These are phyloP conservation scores for Frankliniella fusca DNA, from an alignment of 2,888 invertebrate genomes.

Conservation along the genomic window DNA sequence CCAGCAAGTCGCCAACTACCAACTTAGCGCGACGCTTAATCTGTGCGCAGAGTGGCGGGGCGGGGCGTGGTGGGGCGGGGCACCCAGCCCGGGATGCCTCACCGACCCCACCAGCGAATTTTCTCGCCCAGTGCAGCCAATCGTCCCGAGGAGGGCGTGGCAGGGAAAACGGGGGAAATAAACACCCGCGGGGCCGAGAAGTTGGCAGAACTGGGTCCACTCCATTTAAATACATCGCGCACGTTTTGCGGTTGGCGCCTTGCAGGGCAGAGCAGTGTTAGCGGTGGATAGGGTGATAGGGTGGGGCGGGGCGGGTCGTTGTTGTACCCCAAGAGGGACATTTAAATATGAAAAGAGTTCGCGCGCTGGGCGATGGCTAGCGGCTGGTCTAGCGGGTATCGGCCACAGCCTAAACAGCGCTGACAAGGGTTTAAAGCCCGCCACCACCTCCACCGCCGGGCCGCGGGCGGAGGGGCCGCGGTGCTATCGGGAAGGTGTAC, in stretches of 20 bases:
- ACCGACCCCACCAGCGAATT: not conserved
- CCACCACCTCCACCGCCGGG: too few relatives aligned
- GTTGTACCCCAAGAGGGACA: too few relatives aligned
- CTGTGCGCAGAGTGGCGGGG: not conserved
- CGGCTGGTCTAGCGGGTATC: too few relatives aligned
- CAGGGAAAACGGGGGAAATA: not conserved
- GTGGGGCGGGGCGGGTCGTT: not conserved
- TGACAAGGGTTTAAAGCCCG: too few relatives aligned
- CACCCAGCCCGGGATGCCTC: too few relatives aligned
- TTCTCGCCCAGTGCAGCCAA: constrained; percentile 1
- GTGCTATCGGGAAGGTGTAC: too few relatives aligned
- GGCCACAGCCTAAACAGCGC: too few relatives aligned
- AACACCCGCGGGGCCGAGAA: not conserved
- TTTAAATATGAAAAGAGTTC: too few relatives aligned
- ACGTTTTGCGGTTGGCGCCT: not conserved
- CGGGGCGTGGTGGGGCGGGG: too few relatives aligned
- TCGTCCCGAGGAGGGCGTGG: not conserved
- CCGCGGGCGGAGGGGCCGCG: too few relatives aligned
- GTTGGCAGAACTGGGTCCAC: not conserved
- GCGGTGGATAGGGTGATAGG: not conserved
- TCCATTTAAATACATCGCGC: not conserved
- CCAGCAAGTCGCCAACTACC: constrained; percentile 5
- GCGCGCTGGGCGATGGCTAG: too few relatives aligned
- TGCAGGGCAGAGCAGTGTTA: not conserved
- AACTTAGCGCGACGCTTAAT: constrained; percentile 9